Evolutionary conservation across 1,140 invertebrate species (phyloP).

Genomic region (Trachymyrmex septentrionalis): DNA sequence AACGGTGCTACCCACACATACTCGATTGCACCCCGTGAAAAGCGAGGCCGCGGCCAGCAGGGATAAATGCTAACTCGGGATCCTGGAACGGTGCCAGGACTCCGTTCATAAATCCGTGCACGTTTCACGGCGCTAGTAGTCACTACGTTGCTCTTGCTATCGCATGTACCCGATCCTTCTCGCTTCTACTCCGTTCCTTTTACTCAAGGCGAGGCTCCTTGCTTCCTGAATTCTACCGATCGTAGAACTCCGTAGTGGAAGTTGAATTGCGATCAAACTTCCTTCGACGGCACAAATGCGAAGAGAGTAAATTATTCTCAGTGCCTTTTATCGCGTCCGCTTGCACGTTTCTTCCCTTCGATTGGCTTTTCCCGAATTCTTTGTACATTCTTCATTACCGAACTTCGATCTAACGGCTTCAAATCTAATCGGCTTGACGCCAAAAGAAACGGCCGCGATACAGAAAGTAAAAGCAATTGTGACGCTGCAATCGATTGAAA

Average conservation of each 20-base stretch:
- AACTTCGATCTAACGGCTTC: conserved; percentile 21
- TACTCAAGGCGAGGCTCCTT: conserved; percentile 11
- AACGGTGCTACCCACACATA: conserved; percentile 67
- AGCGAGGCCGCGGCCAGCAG: conserved; percentile 59
- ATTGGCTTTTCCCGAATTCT: neutral
- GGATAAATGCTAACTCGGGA: conserved; percentile 82
- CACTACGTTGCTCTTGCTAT: conserved; percentile 77
- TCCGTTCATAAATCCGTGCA: conserved; percentile 84
- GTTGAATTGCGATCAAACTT: conserved; percentile 57
- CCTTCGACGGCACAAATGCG: conserved; percentile 29
- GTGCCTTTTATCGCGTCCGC: conserved; percentile 25
- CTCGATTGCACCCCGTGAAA: conserved; percentile 78
- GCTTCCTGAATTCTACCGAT: conserved; percentile 30
- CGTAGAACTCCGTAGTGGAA: conserved; percentile 3
- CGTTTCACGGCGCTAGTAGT: conserved; percentile 78
- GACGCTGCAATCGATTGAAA: neutral
- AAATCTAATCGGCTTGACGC: conserved; percentile 21
- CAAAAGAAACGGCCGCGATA: neutral
- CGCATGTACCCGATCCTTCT: conserved; percentile 70
- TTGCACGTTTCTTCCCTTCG: conserved; percentile 12
- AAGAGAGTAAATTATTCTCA: conserved; percentile 35
- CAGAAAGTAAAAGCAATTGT: neutral
- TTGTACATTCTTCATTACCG: conserved; percentile 23
- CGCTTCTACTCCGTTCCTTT: conserved; percentile 57
- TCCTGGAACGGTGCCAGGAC: conserved; percentile 82